A percentile compares a stretch with the other conserved stretches of the same genome.
Evolutionary conservation across 2,113 vertebrate genomes (phyloP).

Genomic region (Ailuropoda melanoleuca): DNA sequence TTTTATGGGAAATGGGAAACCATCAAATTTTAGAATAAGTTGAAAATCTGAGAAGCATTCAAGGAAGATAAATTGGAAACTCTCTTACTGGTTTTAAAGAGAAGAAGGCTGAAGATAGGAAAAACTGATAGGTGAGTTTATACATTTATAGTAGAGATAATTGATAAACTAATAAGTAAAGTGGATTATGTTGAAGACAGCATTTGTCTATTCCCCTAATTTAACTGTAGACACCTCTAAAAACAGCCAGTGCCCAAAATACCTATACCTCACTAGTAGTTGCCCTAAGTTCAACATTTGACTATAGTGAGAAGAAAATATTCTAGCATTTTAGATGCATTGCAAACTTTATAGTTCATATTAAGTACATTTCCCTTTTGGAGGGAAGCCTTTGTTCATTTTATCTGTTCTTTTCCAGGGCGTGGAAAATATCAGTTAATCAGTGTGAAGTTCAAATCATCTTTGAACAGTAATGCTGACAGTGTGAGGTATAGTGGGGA

Average conservation of each 20-base stretch:
- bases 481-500: constrained; percentile 42
- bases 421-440: neutral
- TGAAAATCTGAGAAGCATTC: neutral
- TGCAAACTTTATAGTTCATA: neutral
- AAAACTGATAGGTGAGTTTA: neutral
- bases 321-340: neutral
- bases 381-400: neutral
- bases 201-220: neutral
- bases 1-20: neutral
- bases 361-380: neutral
- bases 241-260: neutral
- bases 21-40: neutral
- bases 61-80: neutral
- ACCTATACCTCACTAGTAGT: neutral
- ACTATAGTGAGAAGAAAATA: neutral
- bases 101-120: neutral
- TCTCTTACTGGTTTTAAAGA: neutral
- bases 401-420: neutral
- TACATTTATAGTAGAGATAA: neutral
- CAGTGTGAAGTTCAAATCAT: constrained; percentile 44
- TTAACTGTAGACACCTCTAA: neutral
- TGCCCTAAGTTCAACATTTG: neutral
- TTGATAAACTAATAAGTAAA: neutral
- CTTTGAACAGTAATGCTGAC: neutral
- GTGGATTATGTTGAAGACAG: neutral